Percentiles rank a stretch among this genome's conserved stretches.
Conservation (phyloP, 1,140 invertebrate species). For the Bombus sylvicola region DNA sequence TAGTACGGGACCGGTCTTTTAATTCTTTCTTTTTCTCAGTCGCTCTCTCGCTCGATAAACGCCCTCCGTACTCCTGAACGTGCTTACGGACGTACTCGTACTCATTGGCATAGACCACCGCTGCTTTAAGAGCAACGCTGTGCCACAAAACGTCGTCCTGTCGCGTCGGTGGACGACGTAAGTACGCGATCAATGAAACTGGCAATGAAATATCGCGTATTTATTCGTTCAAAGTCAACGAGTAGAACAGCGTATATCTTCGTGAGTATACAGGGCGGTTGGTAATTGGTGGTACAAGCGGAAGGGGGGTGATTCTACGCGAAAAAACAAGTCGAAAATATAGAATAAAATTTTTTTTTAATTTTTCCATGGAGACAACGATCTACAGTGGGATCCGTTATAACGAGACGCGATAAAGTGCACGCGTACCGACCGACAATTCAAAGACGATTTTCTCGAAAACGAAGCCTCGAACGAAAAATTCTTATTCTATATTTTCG, state of each 20-base stretch:
- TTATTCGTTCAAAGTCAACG: constrained; percentile 1
- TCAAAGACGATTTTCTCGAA: too few relatives aligned
- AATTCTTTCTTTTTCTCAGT: constrained; percentile 20
- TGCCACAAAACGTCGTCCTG: background rate
- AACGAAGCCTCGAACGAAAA: too few relatives aligned
- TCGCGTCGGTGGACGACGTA: background rate
- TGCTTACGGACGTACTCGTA: background rate
- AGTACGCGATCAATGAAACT: background rate
- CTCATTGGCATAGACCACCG: background rate
- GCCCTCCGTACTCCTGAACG: constrained; percentile 15
- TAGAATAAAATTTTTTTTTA: too few relatives aligned
- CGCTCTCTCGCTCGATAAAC: constrained; percentile 56
- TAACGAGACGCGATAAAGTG: too few relatives aligned
- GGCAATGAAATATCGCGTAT: background rate
- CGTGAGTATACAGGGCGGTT: background rate
- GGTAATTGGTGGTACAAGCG: too few relatives aligned
- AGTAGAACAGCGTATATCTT: too few relatives aligned
- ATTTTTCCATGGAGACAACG: too few relatives aligned
- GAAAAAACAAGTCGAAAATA: too few relatives aligned
- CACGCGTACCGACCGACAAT: too few relatives aligned
- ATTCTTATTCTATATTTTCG: too few relatives aligned
- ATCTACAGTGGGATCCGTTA: too few relatives aligned
- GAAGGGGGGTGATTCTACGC: too few relatives aligned
- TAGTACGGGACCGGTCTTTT: constrained; percentile 59
- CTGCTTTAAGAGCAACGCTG: background rate